Conservation (phyloP, 2,113 vertebrate species). For the Crotalus tigris region DNA sequence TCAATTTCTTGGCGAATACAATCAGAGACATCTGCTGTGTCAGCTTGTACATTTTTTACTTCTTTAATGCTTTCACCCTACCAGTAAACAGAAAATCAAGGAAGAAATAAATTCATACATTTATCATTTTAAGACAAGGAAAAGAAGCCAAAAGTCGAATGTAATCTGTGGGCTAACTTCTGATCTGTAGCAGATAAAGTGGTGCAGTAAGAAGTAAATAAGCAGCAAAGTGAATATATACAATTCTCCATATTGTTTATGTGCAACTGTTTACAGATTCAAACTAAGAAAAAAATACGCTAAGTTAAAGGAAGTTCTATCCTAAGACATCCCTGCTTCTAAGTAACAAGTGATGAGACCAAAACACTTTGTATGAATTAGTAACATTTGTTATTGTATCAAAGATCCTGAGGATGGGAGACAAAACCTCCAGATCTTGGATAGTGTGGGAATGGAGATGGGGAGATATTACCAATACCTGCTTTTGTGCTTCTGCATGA, state of each 20-base stretch:
- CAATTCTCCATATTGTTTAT: neutral
- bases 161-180: neutral
- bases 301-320: neutral
- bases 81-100: conserved; percentile 8
- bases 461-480: conserved; percentile 5
- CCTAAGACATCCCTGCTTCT: neutral
- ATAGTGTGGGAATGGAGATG: too few relatives aligned
- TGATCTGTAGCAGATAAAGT: neutral
- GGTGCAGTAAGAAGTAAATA: neutral
- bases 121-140: neutral
- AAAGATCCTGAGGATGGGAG: neutral
- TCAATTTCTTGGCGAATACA: conserved; percentile 76
- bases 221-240: neutral
- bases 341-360: too few relatives aligned
- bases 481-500: conserved; percentile 29
- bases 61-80: conserved; percentile 65
- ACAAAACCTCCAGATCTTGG: neutral
- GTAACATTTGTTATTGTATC: neutral
- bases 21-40: conserved; percentile 50
- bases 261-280: neutral
- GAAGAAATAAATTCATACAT: neutral
- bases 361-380: neutral
- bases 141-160: neutral
- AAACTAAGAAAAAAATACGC: neutral
- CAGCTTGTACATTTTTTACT: conserved; percentile 74